A percentile compares a stretch with the other conserved stretches of the same genome.
These are phyloP conservation scores for Phoxinus phoxinus DNA, from an alignment of 2,113 vertebrate species.

Conservation along the genomic window DNA sequence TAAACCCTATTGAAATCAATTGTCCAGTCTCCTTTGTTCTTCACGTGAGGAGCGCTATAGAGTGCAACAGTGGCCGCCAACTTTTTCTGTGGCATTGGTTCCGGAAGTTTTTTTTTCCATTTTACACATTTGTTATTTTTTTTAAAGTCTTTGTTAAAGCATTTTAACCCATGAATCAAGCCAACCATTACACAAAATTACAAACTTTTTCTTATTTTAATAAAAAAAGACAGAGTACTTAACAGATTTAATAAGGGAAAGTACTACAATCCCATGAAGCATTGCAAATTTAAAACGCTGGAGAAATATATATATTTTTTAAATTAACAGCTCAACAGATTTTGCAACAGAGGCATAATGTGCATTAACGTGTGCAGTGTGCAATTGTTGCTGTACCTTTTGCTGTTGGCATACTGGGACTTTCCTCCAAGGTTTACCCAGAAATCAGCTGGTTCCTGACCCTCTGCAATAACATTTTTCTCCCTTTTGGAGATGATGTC, in stretches of 20 bases:
- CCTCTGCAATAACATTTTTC: conserved; percentile 84
- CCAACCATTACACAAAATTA: neutral
- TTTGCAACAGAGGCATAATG: neutral
- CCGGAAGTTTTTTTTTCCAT: neutral
- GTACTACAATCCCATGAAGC: too few species aligned
- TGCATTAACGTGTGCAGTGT: neutral
- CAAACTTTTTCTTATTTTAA: too few species aligned
- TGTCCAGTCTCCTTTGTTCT: neutral
- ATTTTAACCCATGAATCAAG: neutral
- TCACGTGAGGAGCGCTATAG: neutral
- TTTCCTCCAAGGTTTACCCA: conserved; percentile 87
- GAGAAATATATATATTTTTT: too few species aligned
- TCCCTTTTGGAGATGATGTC: conserved; percentile 82
- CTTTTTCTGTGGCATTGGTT: neutral
- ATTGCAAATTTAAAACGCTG: too few species aligned
- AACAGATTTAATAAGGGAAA: too few species aligned
- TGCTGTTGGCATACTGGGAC: conserved; percentile 81
- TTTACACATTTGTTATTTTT: neutral
- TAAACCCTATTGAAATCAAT: neutral
- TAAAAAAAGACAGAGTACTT: too few species aligned
- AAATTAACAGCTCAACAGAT: neutral
- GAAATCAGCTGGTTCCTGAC: conserved; percentile 87
- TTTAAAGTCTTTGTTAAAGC: neutral
- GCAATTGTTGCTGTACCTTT: conserved; percentile 73
- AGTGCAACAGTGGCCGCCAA: neutral